Evolutionary conservation across 64 coral and sea anemone genomes (phyloP).

Genomic region (Acropora tenuis): DNA sequence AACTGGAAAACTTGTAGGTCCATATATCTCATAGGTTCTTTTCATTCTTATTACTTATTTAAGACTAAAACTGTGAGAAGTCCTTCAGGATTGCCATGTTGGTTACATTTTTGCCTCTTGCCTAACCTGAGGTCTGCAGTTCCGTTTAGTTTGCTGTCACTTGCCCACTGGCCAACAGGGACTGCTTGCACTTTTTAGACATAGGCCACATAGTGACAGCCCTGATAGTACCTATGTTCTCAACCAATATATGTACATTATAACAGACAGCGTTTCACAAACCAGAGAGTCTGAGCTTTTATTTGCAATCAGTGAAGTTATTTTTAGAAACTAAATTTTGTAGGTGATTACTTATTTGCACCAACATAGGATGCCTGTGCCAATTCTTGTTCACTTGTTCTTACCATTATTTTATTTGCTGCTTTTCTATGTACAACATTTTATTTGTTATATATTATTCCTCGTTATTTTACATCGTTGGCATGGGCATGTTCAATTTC

Average conservation of each 20-base stretch:
- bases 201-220: slow-evolving; percentile 19
- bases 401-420: slow-evolving; percentile 10
- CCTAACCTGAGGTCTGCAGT: slow-evolving; percentile 21
- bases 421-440: slow-evolving; percentile 4
- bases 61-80: slow-evolving; percentile 19
- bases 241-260: slow-evolving; percentile 6
- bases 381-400: background rate
- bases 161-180: slow-evolving; percentile 9
- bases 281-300: slow-evolving; percentile 6
- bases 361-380: slow-evolving; percentile 10
- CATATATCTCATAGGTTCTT: background rate
- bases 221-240: slow-evolving; percentile 10
- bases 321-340: background rate
- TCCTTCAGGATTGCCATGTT: slow-evolving; percentile 14
- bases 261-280: slow-evolving; percentile 5
- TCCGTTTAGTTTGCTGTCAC: slow-evolving; percentile 16
- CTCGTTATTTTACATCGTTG: slow-evolving; percentile 1
- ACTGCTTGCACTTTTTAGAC: slow-evolving; percentile 21
- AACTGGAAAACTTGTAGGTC: slow-evolving; percentile 23
- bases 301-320: background rate
- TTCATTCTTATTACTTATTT: slow-evolving; percentile 23
- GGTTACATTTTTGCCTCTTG: slow-evolving; percentile 17
- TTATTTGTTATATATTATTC: slow-evolving; percentile 1
- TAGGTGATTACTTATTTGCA: background rate
- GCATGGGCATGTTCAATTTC: background rate